Evolutionary conservation across 2,797 vertebrate genomes (phyloP).

Genomic region (Cossypha dichroa): DNA sequence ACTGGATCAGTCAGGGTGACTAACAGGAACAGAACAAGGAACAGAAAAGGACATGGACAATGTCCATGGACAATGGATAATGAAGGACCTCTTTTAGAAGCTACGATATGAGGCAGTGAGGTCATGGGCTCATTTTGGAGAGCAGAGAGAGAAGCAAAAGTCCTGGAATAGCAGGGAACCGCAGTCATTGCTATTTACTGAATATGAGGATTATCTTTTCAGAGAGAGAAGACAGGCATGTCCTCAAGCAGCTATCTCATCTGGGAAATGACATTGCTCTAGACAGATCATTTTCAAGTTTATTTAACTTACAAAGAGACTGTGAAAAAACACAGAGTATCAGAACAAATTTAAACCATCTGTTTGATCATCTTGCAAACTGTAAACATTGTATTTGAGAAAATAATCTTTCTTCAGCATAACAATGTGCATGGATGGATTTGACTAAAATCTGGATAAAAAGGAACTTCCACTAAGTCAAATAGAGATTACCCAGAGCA

Average conservation of each 20-base stretch:
- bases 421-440: slow-evolving; percentile 12
- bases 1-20: not conserved
- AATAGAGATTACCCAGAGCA: not conserved
- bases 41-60: not conserved
- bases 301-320: slow-evolving; percentile 65
- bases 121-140: not conserved
- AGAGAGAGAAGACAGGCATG: not conserved
- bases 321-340: slow-evolving; percentile 65
- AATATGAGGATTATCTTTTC: slow-evolving; percentile 17
- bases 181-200: not conserved
- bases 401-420: slow-evolving; percentile 42
- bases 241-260: slow-evolving; percentile 23
- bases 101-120: not conserved
- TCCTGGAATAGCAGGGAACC: not conserved
- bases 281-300: slow-evolving; percentile 60
- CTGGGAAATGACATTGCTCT: slow-evolving; percentile 51
- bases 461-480: not conserved
- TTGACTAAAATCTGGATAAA: slow-evolving; percentile 13
- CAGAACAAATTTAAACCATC: slow-evolving; percentile 67
- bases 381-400: slow-evolving; percentile 49
- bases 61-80: not conserved
- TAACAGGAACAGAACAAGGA: not conserved
- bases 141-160: not conserved
- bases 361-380: slow-evolving; percentile 62
- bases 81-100: not conserved